Percentiles rank a stretch among this genome's conserved stretches.
These are phyloP conservation scores for Sebastes schlegelii DNA, from an alignment of 2,113 vertebrate species.

Conservation along the genomic window DNA sequence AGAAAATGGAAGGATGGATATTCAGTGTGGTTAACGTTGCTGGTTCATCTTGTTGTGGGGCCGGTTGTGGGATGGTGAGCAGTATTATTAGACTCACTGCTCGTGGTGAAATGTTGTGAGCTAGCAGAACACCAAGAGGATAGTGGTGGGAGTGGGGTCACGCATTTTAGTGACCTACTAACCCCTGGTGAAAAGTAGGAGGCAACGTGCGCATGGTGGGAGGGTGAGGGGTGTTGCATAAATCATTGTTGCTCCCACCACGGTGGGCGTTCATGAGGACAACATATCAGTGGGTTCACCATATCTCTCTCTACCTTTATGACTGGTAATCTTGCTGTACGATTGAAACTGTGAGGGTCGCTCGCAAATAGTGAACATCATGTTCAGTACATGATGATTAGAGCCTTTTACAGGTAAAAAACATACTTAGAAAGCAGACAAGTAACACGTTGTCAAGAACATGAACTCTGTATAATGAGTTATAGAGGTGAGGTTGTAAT, in stretches of 20 bases:
- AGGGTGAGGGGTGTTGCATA: neutral
- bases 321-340: neutral
- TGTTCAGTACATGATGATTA: neutral
- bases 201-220: neutral
- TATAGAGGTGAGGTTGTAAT: neutral
- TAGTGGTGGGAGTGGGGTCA: too few species aligned
- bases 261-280: neutral
- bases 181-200: too few species aligned
- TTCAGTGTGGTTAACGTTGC: too few species aligned
- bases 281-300: neutral
- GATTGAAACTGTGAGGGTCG: neutral
- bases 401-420: neutral
- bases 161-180: too few species aligned
- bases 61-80: too few species aligned
- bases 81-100: too few species aligned
- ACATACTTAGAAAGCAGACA: neutral
- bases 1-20: too few species aligned
- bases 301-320: conserved; percentile 1
- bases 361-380: neutral
- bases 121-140: too few species aligned
- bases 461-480: neutral
- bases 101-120: too few species aligned
- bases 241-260: neutral
- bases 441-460: conserved; percentile 3
- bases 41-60: too few species aligned